Percentiles rank a stretch among this genome's conserved stretches.
These are phyloP conservation scores for Romanogobio albipinnatus DNA, from an alignment of 2,113 vertebrate genomes.

Conservation along the genomic window DNA sequence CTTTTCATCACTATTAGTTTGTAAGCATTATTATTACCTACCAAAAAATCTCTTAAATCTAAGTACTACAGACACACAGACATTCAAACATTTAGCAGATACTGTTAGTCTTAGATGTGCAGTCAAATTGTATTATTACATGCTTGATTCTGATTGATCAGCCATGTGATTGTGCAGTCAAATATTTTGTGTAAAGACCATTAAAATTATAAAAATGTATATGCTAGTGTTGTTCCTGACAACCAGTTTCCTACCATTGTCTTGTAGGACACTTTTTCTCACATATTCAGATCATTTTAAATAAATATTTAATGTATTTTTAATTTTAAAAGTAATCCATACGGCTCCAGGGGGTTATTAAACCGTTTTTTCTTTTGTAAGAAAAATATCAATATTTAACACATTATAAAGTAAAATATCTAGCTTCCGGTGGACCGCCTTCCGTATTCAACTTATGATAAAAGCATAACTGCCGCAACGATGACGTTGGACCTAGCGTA, in stretches of 20 bases:
- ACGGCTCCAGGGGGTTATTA: too few relatives aligned
- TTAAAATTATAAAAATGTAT: neutral
- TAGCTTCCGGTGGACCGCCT: too few relatives aligned
- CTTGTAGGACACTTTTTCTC: neutral
- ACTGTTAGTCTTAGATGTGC: neutral
- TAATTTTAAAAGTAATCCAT: too few relatives aligned
- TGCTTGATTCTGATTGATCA: neutral
- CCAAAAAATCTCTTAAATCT: neutral
- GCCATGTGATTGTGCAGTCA: neutral
- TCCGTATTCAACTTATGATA: too few relatives aligned
- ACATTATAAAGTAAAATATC: too few relatives aligned
- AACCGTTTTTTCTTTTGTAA: too few relatives aligned
- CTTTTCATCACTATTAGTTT: constrained; percentile 96
- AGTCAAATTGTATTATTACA: neutral
- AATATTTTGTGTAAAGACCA: too few relatives aligned
- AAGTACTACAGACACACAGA: neutral
- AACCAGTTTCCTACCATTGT: neutral
- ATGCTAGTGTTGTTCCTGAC: neutral
- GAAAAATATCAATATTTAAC: too few relatives aligned
- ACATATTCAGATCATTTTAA: neutral
- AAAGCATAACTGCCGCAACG: too few relatives aligned
- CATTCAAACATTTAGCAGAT: neutral
- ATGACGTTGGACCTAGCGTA: too few relatives aligned
- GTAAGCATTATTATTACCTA: constrained; percentile 77
- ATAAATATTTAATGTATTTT: too few relatives aligned